Conservation (phyloP, 2,797 vertebrate genomes). For the Chelidonichthys spinosus region DNA sequence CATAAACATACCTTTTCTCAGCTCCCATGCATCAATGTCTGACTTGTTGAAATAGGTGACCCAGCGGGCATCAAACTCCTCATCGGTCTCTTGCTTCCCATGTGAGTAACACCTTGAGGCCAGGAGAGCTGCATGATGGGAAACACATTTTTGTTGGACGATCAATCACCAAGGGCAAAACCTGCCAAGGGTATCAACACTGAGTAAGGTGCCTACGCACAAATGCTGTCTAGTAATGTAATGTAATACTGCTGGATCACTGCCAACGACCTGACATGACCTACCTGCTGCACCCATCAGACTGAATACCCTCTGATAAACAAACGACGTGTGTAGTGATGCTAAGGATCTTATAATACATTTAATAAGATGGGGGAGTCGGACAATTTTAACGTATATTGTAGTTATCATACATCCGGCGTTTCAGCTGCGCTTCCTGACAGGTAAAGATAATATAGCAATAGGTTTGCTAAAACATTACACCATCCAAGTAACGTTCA, state of each 20-base stretch:
- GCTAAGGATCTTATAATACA: too few species aligned
- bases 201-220: slow-evolving; percentile 5
- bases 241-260: slow-evolving; percentile 33
- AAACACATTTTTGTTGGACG: neutral
- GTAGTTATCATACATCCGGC: neutral
- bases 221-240: slow-evolving; percentile 11
- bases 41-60: slow-evolving; percentile 97
- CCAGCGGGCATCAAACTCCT: slow-evolving; percentile 99
- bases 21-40: slow-evolving; percentile 97
- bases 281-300: slow-evolving; percentile 13
- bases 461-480: too few species aligned
- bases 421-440: accelerated
- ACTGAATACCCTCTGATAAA: neutral
- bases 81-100: slow-evolving; percentile 93
- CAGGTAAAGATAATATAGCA: too few species aligned
- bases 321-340: neutral
- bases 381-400: accelerated
- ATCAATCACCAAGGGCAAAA: neutral
- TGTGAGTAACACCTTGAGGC: slow-evolving; percentile 92
- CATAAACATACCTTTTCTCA: slow-evolving; percentile 90
- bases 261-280: slow-evolving; percentile 44
- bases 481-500: neutral
- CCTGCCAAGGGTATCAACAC: slow-evolving; percentile 11
- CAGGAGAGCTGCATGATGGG: slow-evolving; percentile 74
- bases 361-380: accelerated